These are phyloP conservation scores for Naja naja DNA, from an alignment of 2,113 vertebrate genomes.

Conservation along the genomic window DNA sequence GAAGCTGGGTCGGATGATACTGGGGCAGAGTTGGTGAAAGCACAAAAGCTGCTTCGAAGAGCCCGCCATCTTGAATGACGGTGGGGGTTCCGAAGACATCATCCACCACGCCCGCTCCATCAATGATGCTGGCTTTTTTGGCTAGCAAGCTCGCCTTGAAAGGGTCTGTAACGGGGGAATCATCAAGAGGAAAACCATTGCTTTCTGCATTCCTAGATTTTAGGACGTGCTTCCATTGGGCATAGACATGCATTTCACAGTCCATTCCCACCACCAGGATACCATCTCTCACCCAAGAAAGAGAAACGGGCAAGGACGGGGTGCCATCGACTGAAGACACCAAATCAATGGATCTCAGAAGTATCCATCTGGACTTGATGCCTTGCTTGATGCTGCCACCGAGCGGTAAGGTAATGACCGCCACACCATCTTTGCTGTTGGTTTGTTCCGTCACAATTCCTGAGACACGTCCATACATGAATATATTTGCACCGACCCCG, in stretches of 20 bases:
- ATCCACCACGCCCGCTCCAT: conserved; percentile 79
- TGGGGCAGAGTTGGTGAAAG: conserved; percentile 95
- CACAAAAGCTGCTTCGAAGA: conserved; percentile 95
- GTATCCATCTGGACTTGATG: conserved; percentile 91
- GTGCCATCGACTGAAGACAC: conserved; percentile 95
- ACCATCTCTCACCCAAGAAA: conserved; percentile 97
- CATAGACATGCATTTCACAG: conserved; percentile 99
- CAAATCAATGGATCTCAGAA: conserved; percentile 88
- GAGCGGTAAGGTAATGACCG: conserved; percentile 93
- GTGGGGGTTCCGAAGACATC: conserved; percentile 88
- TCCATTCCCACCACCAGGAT: conserved; percentile 98
- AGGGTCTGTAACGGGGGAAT: conserved; percentile 47
- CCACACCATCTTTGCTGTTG: conserved; percentile 89
- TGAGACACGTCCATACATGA: conserved; percentile 96
- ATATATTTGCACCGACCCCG: conserved; percentile 94
- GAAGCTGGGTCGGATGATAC: conserved; percentile 94
- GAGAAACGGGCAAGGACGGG: conserved; percentile 91
- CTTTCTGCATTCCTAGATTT: conserved; percentile 79
- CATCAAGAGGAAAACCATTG: conserved; percentile 74
- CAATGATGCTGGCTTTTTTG: conserved; percentile 83
- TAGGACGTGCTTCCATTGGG: conserved; percentile 92
- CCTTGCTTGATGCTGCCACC: conserved; percentile 98
- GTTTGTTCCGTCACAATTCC: conserved; percentile 92
- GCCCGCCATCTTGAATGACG: conserved; percentile 91
- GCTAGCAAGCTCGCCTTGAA: conserved; percentile 74